These are phyloP conservation scores for Eurytoma californica DNA, from an alignment of 2,888 invertebrate species.

Conservation along the genomic window DNA sequence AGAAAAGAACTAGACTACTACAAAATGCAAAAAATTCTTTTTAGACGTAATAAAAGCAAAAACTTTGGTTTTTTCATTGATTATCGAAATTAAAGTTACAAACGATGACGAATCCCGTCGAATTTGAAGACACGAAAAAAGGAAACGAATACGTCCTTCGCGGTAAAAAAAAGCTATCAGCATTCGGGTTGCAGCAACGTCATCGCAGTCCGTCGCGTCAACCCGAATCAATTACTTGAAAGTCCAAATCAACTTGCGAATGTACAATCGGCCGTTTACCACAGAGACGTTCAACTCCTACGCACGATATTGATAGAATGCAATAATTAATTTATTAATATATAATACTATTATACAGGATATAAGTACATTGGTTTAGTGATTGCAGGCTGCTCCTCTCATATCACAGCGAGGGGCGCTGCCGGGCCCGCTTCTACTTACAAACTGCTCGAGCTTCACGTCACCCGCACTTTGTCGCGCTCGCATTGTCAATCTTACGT, in stretches of 20 bases:
- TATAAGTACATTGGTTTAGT: conserved; percentile 76
- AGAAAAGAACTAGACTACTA: conserved; percentile 11
- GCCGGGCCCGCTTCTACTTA: conserved; percentile 74
- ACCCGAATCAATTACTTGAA: background rate
- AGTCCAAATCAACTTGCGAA: background rate
- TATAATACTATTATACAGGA: conserved; percentile 74
- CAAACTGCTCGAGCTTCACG: conserved; percentile 50
- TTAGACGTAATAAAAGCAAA: conserved; percentile 32
- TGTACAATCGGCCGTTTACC: background rate
- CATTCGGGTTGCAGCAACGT: conserved; percentile 8
- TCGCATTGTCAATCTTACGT: too few relatives aligned
- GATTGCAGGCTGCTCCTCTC: conserved; percentile 76
- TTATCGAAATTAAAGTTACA: conserved; percentile 19
- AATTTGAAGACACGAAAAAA: conserved; percentile 13
- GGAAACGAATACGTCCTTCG: background rate
- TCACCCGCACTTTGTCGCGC: background rate
- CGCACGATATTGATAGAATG: conserved; percentile 62
- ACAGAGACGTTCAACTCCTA: conserved; percentile 18
- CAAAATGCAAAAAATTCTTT: conserved; percentile 37
- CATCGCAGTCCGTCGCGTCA: background rate
- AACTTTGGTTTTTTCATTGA: conserved; percentile 50
- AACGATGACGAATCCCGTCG: conserved; percentile 4
- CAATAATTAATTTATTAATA: conserved; percentile 66
- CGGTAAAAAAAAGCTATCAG: conserved; percentile 8
- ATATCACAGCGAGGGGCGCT: conserved; percentile 75